Conservation (phyloP, 2,888 invertebrate species). For the Erebia ligea region DNA sequence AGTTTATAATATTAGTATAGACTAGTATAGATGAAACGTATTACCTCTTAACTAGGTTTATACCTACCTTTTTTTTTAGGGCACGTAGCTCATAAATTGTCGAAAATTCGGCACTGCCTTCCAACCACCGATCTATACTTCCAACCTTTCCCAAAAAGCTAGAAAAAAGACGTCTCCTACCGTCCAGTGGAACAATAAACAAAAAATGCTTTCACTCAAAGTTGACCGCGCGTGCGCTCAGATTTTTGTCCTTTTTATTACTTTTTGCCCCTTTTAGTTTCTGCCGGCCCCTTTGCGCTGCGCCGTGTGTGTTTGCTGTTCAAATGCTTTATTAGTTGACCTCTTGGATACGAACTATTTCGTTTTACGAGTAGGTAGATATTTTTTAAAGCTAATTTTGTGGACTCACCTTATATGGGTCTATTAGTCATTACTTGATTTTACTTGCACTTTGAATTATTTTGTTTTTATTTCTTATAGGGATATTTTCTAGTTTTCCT, state of each 20-base stretch:
- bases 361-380: constrained; percentile 20
- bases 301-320: constrained; percentile 25
- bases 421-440: too few species aligned
- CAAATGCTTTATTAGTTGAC: constrained; percentile 24
- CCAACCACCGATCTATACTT: too few species aligned
- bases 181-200: constrained; percentile 27
- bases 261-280: constrained; percentile 24
- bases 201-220: constrained; percentile 32
- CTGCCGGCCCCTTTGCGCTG: constrained; percentile 21
- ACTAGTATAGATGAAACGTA: too few species aligned
- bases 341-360: constrained; percentile 24
- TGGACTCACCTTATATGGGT: background rate
- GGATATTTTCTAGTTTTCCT: too few species aligned
- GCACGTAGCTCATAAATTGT: background rate
- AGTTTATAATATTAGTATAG: too few species aligned
- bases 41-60: background rate
- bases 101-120: constrained; percentile 3
- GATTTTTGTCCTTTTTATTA: constrained; percentile 28
- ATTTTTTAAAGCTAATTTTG: constrained; percentile 4
- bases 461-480: too few species aligned
- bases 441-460: too few species aligned
- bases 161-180: constrained; percentile 23
- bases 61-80: background rate
- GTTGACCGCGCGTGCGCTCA: constrained; percentile 22
- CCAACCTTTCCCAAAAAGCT: constrained; percentile 21